A percentile compares a stretch with the other conserved stretches of the same genome.
phyloP scores from a whole-genome alignment of 2,113 vertebrate genomes.

The Pomatostomus ruficeps region DNA sequence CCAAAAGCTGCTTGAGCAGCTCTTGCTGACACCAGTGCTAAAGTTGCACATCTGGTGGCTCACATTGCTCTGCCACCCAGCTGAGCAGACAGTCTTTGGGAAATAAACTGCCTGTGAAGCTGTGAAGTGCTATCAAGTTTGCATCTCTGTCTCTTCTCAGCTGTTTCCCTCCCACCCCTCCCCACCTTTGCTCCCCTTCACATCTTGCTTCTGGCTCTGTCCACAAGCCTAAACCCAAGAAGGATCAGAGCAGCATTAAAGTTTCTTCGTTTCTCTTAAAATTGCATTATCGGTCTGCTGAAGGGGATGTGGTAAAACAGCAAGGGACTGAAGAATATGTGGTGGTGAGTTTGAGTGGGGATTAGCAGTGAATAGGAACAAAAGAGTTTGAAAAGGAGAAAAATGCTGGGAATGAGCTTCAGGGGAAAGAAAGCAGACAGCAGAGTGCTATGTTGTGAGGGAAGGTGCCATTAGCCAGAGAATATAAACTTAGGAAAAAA shows the following conservation, averaged over 20 bases:
- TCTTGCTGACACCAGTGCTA: conserved; percentile 19
- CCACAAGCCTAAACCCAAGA: neutral
- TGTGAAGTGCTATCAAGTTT: neutral
- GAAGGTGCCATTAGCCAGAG: neutral
- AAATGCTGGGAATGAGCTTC: neutral
- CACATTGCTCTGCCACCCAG: neutral
- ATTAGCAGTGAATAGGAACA: conserved; percentile 8
- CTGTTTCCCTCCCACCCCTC: neutral
- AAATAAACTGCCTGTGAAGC: conserved; percentile 40
- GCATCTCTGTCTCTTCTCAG: conserved; percentile 6
- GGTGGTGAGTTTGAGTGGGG: neutral
- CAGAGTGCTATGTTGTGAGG: neutral
- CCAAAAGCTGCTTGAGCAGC: neutral
- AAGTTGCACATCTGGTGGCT: neutral
- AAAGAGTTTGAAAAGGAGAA: conserved; percentile 1
- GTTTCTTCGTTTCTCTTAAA: conserved; percentile 24
- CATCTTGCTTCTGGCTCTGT: neutral
- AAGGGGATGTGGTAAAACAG: conserved; percentile 3
- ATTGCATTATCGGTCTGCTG: neutral
- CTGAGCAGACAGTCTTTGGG: neutral
- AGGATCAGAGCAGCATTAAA: neutral
- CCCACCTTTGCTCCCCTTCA: neutral
- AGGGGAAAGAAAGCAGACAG: neutral
- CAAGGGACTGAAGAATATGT: neutral
- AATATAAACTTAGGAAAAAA: neutral